Conservation (phyloP, 1,140 invertebrate species). For the Tribolium castaneum region DNA sequence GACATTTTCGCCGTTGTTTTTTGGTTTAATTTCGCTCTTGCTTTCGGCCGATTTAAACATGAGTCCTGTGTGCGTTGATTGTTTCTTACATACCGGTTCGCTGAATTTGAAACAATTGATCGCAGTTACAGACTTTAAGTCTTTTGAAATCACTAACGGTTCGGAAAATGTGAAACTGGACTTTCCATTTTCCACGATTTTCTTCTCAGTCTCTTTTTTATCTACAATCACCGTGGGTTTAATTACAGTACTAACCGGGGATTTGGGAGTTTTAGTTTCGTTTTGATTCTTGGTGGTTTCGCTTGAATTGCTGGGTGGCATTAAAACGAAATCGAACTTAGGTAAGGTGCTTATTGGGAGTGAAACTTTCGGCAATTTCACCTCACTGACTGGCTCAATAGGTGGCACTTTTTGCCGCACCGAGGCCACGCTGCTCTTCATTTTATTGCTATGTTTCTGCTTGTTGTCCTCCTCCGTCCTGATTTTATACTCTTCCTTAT, state of each 20-base stretch:
- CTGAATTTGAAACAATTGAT: slow-evolving; percentile 70
- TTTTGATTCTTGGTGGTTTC: slow-evolving; percentile 19
- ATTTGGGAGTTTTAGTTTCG: slow-evolving; percentile 7
- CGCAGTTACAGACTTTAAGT: slow-evolving; percentile 59
- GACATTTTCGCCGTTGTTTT: slow-evolving; percentile 48
- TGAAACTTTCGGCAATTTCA: slow-evolving; percentile 70
- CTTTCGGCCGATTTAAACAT: slow-evolving; percentile 52
- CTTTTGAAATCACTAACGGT: slow-evolving; percentile 58
- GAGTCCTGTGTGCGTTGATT: neutral
- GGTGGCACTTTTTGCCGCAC: slow-evolving; percentile 59
- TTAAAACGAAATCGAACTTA: slow-evolving; percentile 68
- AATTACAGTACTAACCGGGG: slow-evolving; percentile 47
- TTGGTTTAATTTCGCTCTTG: slow-evolving; percentile 52
- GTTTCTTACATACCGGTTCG: slow-evolving; percentile 63
- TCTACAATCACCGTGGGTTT: neutral
- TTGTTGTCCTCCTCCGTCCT: slow-evolving; percentile 53
- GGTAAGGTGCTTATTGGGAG: slow-evolving; percentile 74
- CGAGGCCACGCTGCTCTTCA: slow-evolving; percentile 62
- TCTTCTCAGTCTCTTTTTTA: neutral
- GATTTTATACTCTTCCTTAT: slow-evolving; percentile 61
- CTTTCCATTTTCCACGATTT: slow-evolving; percentile 12
- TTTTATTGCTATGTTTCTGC: slow-evolving; percentile 65
- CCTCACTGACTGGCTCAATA: slow-evolving; percentile 64
- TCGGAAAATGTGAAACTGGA: slow-evolving; percentile 58
- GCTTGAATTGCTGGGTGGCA: slow-evolving; percentile 55